Conservation (phyloP, 2,113 vertebrate species). For the Neolamprologus falcicula region DNA sequence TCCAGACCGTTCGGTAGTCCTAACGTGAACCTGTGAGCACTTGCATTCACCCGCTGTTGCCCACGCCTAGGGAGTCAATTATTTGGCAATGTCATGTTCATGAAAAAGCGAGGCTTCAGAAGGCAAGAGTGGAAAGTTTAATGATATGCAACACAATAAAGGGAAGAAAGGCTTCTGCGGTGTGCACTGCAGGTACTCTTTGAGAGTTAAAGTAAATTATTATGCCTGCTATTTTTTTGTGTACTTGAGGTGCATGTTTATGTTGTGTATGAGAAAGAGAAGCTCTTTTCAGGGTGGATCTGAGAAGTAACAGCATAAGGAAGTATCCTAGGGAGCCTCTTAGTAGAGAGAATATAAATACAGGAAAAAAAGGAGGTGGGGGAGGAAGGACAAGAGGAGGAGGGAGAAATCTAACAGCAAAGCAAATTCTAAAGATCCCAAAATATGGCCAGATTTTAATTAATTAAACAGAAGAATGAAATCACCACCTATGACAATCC, state of each 20-base stretch:
- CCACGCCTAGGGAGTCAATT: constrained; percentile 16
- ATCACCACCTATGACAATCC: not conserved
- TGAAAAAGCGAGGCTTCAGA: constrained; percentile 38
- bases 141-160: constrained; percentile 49
- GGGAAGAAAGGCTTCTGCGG: not conserved
- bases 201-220: not conserved
- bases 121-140: constrained; percentile 16
- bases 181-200: not conserved
- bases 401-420: not conserved
- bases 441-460: not conserved
- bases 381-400: not conserved
- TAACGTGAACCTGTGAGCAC: not conserved
- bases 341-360: not conserved
- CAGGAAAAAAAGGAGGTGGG: not conserved
- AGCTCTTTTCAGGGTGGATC: not conserved
- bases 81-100: constrained; percentile 17
- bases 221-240: not conserved
- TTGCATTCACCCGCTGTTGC: not conserved
- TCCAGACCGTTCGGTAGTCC: not conserved
- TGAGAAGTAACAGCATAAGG: constrained; percentile 5
- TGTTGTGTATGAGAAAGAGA: not conserved
- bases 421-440: not conserved
- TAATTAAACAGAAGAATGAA: not conserved
- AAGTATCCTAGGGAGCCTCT: constrained; percentile 4
- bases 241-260: not conserved